Evolutionary conservation across 1,140 invertebrate genomes (phyloP), one percentile per base, ranked within the genome.

Genomic region (Epicauta chinensis): DNA sequence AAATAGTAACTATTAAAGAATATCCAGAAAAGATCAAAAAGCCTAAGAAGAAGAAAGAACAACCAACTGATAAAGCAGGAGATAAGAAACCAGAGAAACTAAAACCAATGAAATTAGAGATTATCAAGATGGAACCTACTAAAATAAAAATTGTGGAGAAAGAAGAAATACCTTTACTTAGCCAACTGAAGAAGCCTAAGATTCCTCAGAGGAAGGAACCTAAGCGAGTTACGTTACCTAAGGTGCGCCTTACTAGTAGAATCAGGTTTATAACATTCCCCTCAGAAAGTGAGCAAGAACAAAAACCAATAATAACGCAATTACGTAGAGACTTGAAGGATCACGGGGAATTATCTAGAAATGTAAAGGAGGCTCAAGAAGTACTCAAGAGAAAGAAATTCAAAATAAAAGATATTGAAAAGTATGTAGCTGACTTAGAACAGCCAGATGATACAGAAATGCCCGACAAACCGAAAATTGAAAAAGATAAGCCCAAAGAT

Each of bases 371-470:
- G 73, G 82, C 83, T 2, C 61, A 77, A 34, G 77, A 81, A 68
- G 53, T 76, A 2, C 83, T 80, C 68, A 81, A 74, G 42, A 85
- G 82, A 65, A 76, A 76, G 37, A 34, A 34, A 4, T 29, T 49
- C 29, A 65, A 60, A 51, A 29, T 68, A 6, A 67, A 61, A 56
- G 81, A 83, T 61, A 71, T 89, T 42, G 77, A 81, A 52, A 78
- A 84, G 56, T 83, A 87, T 35, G 80, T 86, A 59, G 78, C 80
- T 57, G 83, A 89, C 63, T 63, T 91, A 35, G 77, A 80, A 62
- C 78, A 84, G 55, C 67, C 90, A 17, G 86, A 91, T 51, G 80
- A 82, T 68, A 73, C 82, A n/a, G 79, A 81, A 13, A 76, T 62
- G n/a, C 51, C 63, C 4, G 60, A 69, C 31, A 68, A 68, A 38